These are phyloP conservation scores for Coptodon rendalli DNA, from an alignment of 2,113 vertebrate genomes.

Conservation along the genomic window DNA sequence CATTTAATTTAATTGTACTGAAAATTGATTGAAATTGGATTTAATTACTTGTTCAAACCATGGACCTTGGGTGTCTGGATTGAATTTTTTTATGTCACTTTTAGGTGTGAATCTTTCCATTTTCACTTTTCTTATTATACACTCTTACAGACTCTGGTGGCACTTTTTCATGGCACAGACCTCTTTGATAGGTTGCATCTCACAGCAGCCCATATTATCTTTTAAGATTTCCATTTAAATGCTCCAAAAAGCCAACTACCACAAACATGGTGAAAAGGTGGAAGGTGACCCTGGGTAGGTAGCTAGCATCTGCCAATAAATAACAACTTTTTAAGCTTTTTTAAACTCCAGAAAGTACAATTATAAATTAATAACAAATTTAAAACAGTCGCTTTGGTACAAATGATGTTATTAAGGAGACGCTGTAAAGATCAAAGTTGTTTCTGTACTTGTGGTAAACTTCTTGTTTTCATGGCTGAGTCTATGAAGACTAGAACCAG, in stretches of 20 bases:
- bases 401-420: neutral
- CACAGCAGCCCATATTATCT: neutral
- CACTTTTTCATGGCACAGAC: neutral
- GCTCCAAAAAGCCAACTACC: neutral
- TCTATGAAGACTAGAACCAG: neutral
- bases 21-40: neutral
- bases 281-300: neutral
- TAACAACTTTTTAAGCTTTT: neutral
- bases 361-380: neutral
- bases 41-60: neutral
- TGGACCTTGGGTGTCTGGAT: neutral
- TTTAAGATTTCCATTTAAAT: neutral
- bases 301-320: neutral
- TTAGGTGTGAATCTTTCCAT: neutral
- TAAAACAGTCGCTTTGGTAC: neutral
- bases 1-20: neutral
- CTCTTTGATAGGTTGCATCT: neutral
- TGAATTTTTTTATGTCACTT: neutral
- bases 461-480: rapidly evolving
- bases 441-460: neutral
- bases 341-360: neutral
- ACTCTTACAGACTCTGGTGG: neutral
- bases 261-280: neutral
- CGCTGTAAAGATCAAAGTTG: neutral
- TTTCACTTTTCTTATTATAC: neutral